Conservation (phyloP, 2,113 vertebrate genomes). For the Xiphias gladius region DNA sequence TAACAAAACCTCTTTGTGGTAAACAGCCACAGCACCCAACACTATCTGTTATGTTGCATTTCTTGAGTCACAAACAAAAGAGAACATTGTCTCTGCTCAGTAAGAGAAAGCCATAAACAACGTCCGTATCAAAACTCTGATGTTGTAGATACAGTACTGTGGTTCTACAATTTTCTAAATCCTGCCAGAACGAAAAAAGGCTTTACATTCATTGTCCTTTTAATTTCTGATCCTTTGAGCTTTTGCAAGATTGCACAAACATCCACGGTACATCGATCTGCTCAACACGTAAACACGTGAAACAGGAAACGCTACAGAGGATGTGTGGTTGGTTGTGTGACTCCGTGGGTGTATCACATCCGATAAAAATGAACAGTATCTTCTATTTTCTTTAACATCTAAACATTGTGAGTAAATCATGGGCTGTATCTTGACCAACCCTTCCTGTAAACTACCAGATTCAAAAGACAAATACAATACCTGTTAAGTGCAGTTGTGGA, state of each 20-base stretch:
- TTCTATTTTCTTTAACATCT: background rate
- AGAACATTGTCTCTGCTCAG: background rate
- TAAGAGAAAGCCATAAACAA: background rate
- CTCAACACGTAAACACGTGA: constrained; percentile 10
- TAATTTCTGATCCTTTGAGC: background rate
- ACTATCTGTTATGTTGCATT: background rate
- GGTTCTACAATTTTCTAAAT: background rate
- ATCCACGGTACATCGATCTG: background rate
- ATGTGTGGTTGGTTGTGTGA: constrained; percentile 21
- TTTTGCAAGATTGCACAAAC: background rate
- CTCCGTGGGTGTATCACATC: background rate
- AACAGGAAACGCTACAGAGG: constrained; percentile 52
- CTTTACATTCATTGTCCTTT: background rate
- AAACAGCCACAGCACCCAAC: background rate
- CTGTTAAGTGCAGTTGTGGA: background rate
- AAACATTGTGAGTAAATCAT: background rate
- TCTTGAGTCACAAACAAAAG: background rate
- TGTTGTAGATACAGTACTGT: background rate
- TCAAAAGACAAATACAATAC: background rate
- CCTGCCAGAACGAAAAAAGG: background rate
- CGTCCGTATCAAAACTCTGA: background rate
- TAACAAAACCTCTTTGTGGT: constrained; percentile 29
- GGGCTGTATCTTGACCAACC: constrained; percentile 2
- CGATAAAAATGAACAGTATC: background rate
- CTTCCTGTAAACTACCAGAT: background rate